Evolutionary conservation across 2,888 invertebrate genomes (phyloP).

Genomic region (Nowickia ferox): DNA sequence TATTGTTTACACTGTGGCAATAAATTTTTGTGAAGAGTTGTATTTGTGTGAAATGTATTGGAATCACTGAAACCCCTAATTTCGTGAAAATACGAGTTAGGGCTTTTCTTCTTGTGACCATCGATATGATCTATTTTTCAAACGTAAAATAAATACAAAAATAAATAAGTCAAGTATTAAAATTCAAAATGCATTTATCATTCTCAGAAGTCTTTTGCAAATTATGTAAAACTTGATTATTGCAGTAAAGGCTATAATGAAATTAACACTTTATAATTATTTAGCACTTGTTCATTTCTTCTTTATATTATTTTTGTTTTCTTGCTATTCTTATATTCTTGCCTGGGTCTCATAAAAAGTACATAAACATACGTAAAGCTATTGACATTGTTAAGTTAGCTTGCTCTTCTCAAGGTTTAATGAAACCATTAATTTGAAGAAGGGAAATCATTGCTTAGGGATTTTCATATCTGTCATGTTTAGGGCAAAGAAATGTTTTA

Average conservation of each 20-base stretch:
- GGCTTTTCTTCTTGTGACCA: too few relatives aligned
- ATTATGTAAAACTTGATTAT: background rate
- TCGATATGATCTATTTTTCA: background rate
- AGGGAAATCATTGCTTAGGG: background rate
- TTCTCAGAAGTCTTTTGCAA: slow-evolving; percentile 8
- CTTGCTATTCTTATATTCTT: slow-evolving; percentile 5
- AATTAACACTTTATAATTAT: slow-evolving; percentile 49
- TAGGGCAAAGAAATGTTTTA: background rate
- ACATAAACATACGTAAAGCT: slow-evolving; percentile 6
- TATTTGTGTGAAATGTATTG: too few relatives aligned
- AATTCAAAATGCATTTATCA: background rate
- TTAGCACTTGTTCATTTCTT: slow-evolving; percentile 1
- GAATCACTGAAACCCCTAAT: too few relatives aligned
- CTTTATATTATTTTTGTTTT: background rate
- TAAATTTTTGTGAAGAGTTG: too few relatives aligned
- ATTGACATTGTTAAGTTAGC: slow-evolving; percentile 23
- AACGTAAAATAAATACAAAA: background rate
- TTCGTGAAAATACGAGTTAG: too few relatives aligned
- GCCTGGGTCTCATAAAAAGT: slow-evolving; percentile 17
- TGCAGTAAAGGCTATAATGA: slow-evolving; percentile 14
- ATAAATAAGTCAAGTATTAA: background rate
- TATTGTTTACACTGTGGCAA: too few relatives aligned
- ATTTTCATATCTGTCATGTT: background rate
- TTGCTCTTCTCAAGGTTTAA: background rate
- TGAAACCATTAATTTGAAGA: slow-evolving; percentile 26